These are phyloP conservation scores for Mimas tiliae DNA, from an alignment of 2,888 invertebrate species.

Conservation along the genomic window DNA sequence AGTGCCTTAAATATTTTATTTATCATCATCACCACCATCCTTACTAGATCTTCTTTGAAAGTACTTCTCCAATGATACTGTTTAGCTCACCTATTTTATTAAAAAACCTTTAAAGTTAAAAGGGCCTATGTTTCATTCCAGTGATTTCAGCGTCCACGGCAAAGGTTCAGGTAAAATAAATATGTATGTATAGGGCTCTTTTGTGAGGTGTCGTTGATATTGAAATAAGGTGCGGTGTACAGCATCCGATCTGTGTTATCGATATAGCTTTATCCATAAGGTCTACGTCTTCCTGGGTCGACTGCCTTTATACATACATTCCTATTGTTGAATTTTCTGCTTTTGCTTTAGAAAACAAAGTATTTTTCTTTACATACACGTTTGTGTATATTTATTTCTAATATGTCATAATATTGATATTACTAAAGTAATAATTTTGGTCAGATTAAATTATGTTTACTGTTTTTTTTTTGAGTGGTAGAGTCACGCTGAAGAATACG, in stretches of 20 bases:
- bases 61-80: neutral
- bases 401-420: too few relatives aligned
- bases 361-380: neutral
- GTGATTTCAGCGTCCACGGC: slow-evolving; percentile 38
- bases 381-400: too few relatives aligned
- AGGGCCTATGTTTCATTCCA: slow-evolving; percentile 31
- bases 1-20: too few relatives aligned
- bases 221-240: slow-evolving; percentile 70
- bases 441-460: neutral
- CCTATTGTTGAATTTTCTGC: neutral
- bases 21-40: too few relatives aligned
- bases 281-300: slow-evolving; percentile 38
- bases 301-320: neutral
- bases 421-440: too few relatives aligned
- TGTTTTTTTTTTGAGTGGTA: too few relatives aligned
- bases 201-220: slow-evolving; percentile 69
- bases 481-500: too few relatives aligned
- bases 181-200: slow-evolving; percentile 60
- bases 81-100: neutral
- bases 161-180: slow-evolving; percentile 55
- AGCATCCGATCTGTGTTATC: slow-evolving; percentile 65
- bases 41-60: neutral
- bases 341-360: neutral
- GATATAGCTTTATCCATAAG: slow-evolving; percentile 66
- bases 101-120: neutral